Percentiles rank a stretch among this genome's conserved stretches.
Evolutionary conservation across 2,113 vertebrate genomes (phyloP).

Genomic region (Jacana jacana): DNA sequence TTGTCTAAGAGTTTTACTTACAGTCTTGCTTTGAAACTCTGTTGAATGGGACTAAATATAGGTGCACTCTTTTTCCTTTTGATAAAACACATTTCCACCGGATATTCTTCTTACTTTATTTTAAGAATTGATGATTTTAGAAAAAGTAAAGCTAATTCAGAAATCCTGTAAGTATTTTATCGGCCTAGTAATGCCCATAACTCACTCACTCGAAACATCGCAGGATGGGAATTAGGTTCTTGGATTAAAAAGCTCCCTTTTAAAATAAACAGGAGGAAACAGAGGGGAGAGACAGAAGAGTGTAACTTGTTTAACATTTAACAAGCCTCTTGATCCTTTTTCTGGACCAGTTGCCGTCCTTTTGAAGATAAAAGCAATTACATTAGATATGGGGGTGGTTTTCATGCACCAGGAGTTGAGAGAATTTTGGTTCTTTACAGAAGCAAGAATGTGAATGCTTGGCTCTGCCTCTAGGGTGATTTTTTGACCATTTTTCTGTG

Average conservation of each 20-base stretch:
- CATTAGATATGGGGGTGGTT: not conserved
- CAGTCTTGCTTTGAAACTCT: not conserved
- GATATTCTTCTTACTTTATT: constrained; percentile 45
- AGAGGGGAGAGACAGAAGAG: constrained; percentile 9
- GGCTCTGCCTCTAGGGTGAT: not conserved
- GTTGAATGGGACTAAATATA: constrained; percentile 25
- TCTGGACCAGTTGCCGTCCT: constrained; percentile 21
- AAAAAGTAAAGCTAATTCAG: constrained; percentile 51
- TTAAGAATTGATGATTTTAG: constrained; percentile 49
- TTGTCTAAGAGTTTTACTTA: constrained; percentile 28
- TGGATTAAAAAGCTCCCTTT: constrained; percentile 63
- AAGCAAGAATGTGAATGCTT: constrained; percentile 1
- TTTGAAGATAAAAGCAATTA: constrained; percentile 50
- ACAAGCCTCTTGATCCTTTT: constrained; percentile 45
- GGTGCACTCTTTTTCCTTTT: constrained; percentile 26
- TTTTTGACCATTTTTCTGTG: not conserved
- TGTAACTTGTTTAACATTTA: constrained; percentile 63
- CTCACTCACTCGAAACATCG: constrained; percentile 41
- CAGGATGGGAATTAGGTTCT: constrained; percentile 61
- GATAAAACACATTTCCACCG: constrained; percentile 49
- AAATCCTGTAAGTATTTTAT: constrained; percentile 68
- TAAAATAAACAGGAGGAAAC: constrained; percentile 69
- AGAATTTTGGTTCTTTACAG: not conserved
- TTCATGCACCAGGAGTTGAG: not conserved
- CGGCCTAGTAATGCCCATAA: constrained; percentile 24